These are phyloP conservation scores for Graptemys geographica DNA, from an alignment of 2,797 vertebrate species.

Conservation along the genomic window DNA sequence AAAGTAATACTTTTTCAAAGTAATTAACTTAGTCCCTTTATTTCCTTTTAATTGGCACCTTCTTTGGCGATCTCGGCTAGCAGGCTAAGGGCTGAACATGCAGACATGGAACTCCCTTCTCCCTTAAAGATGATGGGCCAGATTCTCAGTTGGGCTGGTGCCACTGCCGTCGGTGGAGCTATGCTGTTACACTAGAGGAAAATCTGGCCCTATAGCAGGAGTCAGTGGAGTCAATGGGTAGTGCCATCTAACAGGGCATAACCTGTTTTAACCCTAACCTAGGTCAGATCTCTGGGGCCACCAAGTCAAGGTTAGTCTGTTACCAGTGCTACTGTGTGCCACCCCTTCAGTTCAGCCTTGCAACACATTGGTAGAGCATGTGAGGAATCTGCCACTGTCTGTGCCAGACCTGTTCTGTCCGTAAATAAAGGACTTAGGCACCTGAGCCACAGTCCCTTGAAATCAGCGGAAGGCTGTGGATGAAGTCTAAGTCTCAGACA, in stretches of 20 bases:
- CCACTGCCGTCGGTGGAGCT: too few species aligned
- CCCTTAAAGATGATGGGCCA: too few species aligned
- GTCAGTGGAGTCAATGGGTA: too few species aligned
- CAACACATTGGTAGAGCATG: neutral
- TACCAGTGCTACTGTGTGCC: neutral
- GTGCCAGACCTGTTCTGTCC: neutral
- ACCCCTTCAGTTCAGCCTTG: neutral
- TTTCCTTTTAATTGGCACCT: too few species aligned
- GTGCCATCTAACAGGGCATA: too few species aligned
- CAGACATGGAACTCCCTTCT: too few species aligned
- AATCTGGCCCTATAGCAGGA: too few species aligned
- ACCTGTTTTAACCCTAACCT: neutral
- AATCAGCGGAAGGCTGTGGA: neutral
- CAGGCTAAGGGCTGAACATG: too few species aligned
- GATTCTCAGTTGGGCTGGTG: too few species aligned
- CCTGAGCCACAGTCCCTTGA: neutral
- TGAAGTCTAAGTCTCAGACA: neutral
- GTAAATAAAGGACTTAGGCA: neutral
- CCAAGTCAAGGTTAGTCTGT: neutral
- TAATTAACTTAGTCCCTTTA: too few species aligned
- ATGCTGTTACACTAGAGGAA: too few species aligned
- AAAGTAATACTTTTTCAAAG: neutral
- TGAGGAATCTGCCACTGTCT: neutral
- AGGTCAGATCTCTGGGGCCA: neutral
- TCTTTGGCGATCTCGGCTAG: too few species aligned